phyloP scores from a whole-genome alignment of 2,113 vertebrate species.

The Tupaia chinensis region DNA sequence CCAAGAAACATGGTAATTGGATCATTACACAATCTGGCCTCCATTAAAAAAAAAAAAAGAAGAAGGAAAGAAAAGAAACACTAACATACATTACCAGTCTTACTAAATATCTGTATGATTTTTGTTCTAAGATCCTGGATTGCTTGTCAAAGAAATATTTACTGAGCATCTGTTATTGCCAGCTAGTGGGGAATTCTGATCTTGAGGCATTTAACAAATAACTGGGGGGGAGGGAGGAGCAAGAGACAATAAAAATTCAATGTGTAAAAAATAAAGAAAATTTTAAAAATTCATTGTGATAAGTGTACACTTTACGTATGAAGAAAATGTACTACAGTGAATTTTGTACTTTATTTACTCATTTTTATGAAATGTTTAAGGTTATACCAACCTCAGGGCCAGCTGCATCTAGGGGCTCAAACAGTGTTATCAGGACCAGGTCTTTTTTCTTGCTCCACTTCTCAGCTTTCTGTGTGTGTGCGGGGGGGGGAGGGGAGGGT shows the following conservation, averaged over 20 bases:
- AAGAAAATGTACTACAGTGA: neutral
- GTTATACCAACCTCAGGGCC: neutral
- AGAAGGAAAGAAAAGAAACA: neutral
- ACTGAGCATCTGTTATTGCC: constrained; percentile 47
- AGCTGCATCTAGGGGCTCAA: neutral
- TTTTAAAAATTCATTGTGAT: too few relatives aligned
- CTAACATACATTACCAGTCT: neutral
- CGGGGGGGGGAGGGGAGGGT: fast-evolving
- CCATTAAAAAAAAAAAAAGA: neutral
- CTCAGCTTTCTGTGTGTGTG: neutral
- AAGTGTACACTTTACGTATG: constrained; percentile 32
- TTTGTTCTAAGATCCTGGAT: constrained; percentile 58
- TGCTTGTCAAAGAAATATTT: constrained; percentile 31
- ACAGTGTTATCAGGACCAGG: neutral
- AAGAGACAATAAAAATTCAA: neutral
- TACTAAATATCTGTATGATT: neutral
- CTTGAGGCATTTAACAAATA: constrained; percentile 21
- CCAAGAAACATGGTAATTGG: neutral
- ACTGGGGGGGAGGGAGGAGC: neutral
- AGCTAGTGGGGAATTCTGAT: neutral
- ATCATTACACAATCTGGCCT: neutral
- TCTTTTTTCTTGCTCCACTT: neutral
- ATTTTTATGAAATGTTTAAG: neutral
- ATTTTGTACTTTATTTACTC: neutral
- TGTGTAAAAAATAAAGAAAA: neutral